Evolutionary conservation across 2,797 vertebrate species (phyloP), one percentile per base, ranked within the genome.

Genomic region (Nothura maculosa): DNA sequence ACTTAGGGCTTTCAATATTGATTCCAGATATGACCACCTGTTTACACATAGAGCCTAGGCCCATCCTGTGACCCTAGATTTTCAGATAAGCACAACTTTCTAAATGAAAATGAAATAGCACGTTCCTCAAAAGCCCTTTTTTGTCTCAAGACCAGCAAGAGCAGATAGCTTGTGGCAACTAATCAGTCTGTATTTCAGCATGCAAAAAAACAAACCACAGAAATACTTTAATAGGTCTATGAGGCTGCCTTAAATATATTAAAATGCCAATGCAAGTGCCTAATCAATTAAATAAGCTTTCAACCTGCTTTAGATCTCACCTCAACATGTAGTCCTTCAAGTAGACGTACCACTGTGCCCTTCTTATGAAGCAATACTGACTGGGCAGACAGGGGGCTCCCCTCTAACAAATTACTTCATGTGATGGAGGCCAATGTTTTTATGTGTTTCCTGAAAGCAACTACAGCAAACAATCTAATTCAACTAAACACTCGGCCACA

Each of bases 381-480:
- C n/a, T 80, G 60, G 60, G 0, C 3, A 94, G 81, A 83, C 66
- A 87, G 90, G 77, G 38, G n/a, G 10, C 43, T 93, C 50, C 34
- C 36, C 48, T 84, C 82, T 50, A 62, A 67, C 55, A 80, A 86
- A 81, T 43, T 70, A 47, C 61, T 88, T 91, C 78, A 57, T 75
- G 62, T 58, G 79, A 75, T 1, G 3, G 45, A 90, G 40, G 81
- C 81, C 75, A 72, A 79, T 32, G 45, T 72, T 81, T 92, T 87
- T 52, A 32, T 73, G 52, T 84, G 43, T 93, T 86, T 90, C 92
- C 85, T 88, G 85, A 95, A 94, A 91, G 63, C 38, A 73, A 34
- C 77, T 80, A 84, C 38, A 47, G 63, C 73, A 94, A 93, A 85
- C 70, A 77, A 91, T 94, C 85, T n/a, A 93, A 36, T 84, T 95